These are phyloP conservation scores for Bruchidius siliquastri DNA, from an alignment of 2,888 invertebrate species.

Conservation along the genomic window DNA sequence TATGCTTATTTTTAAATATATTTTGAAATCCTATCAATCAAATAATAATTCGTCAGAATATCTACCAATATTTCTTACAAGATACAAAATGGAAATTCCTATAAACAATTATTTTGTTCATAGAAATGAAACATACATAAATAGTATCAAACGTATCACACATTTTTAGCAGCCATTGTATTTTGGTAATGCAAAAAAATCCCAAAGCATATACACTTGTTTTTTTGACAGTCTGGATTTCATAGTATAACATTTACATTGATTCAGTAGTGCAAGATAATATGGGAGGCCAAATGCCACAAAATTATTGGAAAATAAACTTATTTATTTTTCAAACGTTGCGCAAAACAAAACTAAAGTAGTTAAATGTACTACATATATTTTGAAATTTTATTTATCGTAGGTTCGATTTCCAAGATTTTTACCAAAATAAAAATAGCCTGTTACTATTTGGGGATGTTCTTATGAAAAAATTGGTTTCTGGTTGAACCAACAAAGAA, in stretches of 20 bases:
- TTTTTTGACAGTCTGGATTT: conserved; percentile 4
- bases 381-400: no score
- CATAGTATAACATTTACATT: conserved; percentile 2
- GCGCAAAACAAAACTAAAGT: no score
- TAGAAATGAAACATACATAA: conserved; percentile 3
- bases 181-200: neutral
- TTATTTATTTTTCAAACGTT: no score
- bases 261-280: no score
- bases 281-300: no score
- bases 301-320: no score
- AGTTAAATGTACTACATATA: no score
- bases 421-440: no score
- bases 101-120: neutral
- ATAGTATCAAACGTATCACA: conserved; percentile 2
- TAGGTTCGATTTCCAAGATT: no score
- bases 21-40: conserved; percentile 10
- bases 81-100: neutral
- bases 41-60: conserved; percentile 8
- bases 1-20: conserved; percentile 28
- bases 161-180: neutral
- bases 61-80: conserved; percentile 11
- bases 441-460: no score
- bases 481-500: no score
- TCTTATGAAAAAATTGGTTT: no score
- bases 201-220: conserved; percentile 6